Base-by-base conservation (phyloP, 1,140 invertebrate species). In the Philotrypesis tridentata region DNA sequence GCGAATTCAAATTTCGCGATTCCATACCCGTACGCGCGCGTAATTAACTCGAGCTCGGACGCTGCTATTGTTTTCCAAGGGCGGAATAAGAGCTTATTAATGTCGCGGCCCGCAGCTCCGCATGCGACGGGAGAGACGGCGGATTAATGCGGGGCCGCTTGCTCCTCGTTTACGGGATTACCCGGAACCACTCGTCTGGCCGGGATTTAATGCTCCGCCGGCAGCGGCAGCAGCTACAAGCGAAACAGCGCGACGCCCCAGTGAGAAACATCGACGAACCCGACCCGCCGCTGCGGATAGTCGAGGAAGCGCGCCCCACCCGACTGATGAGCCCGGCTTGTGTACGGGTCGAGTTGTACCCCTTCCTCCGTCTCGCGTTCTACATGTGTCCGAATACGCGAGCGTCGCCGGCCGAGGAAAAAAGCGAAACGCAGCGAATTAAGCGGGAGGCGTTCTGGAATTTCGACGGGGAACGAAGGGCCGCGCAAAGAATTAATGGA, bases 111-210 rank as follows among this genome's bases (percentile, higher is more conserved):
- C n/a, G n/a, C n/a, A n/a, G n/a, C n/a, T n/a, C n/a, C n/a, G n/a
- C n/a, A n/a, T n/a, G 83, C 14, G 43, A 48, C 5, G 48, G 17
- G 17, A 55, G 48, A 55, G 48, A 76, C 83, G 80, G 80, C 70
- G 87, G 87, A 89, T 89, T 87, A 89, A 86, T 85, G 84, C 82
- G 67, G 21, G n/a, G 48, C 79, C 79, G 85, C 86, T 89, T 87
- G 86, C 83, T 87, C 86, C 87, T 86, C 88, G 86, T 87, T 88
- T 88, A 87, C 85, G 82, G 87, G 86, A 89, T 89, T 89, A 89
- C 63, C 48, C 80, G 60, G 82, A 79, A 79, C 79, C 68, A 83
- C 85, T 86, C 85, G 84, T 84, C 79, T 81, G 84, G 68, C 68
- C 84, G 73, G 85, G 84, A 85, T 84, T 87, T 88, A 84, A 85